Conservation (phyloP, 2,888 invertebrate species). For the Oscheius sp. region DNA sequence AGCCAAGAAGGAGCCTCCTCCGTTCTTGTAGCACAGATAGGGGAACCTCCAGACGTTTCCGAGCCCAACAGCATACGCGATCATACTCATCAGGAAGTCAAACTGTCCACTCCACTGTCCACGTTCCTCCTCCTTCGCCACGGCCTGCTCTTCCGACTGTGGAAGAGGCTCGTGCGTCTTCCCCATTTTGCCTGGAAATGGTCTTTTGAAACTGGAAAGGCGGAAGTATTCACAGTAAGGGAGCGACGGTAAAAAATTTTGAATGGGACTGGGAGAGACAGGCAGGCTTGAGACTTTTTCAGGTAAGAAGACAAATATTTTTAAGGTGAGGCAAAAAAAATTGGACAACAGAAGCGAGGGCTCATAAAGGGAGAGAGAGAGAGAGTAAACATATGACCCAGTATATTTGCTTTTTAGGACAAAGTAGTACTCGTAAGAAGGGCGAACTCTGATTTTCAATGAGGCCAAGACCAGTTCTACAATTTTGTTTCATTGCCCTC, state of each 20-base stretch:
- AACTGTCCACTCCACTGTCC: constrained; percentile 71
- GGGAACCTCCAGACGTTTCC: constrained; percentile 74
- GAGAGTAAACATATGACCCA: not conserved
- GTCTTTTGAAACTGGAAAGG: not conserved
- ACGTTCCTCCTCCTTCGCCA: constrained; percentile 37
- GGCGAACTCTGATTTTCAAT: no score
- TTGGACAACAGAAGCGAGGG: not conserved
- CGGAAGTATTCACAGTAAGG: not conserved
- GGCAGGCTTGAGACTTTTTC: not conserved
- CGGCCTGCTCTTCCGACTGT: constrained; percentile 10
- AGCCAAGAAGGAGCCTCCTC: constrained; percentile 73
- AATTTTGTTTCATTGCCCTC: no score
- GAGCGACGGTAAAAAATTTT: not conserved
- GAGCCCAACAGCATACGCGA: constrained; percentile 73
- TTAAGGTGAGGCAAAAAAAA: not conserved
- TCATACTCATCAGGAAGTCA: constrained; percentile 73
- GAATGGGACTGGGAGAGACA: not conserved
- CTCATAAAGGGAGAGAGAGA: not conserved
- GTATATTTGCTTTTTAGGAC: not conserved
- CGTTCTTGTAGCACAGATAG: constrained; percentile 73
- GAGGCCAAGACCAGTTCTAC: no score
- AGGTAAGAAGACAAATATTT: not conserved
- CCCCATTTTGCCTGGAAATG: constrained; percentile 18
- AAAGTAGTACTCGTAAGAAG: no score
- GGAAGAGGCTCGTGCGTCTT: constrained; percentile 34